Base-by-base conservation (phyloP, 1,140 invertebrate species). In the Aphaenogaster ashmeadi region DNA sequence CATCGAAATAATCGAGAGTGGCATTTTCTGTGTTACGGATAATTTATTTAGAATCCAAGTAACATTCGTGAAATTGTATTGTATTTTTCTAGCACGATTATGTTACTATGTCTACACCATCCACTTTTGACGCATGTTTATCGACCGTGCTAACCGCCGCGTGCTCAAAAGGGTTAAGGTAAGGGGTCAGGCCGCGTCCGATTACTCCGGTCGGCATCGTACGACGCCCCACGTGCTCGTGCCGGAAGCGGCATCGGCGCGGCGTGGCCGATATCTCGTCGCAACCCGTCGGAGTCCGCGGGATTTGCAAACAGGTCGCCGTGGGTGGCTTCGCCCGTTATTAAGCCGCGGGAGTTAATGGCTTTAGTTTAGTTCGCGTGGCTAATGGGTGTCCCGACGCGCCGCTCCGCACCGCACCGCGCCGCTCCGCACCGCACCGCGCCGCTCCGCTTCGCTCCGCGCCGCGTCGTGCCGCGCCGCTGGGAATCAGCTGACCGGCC, bases 401-500 rank as follows among this genome's bases (percentile, higher is more conserved):
- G 86, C 80, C 77, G 47, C 69, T 27, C 8, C 75, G 66, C 33
- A 15, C 84, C 38, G 66, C 41, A 3, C n/a, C 66, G 66, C 66
- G 11, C 38, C 38, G 41, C 38, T n/a, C n/a, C n/a, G n/a, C n/a
- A 15, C 84, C 38, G 66, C 27, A 15, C 66, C 66, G 41, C 21
- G 0, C 2, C 64, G 54, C 54, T n/a, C 5, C 13, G 64, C 64
- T 41, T 3, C 60, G 60, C 60, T 3, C 50, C 74, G 41, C 64
- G 8, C 58, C 77, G 75, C 72, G 56, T 15, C 77, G 60, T 27
- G 52, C n/a, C 69, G 54, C 36, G 56, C 86, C 80, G 86, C 66
- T 71, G 81, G 83, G 83, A 93, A 95, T 95, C 94, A 94, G 94
- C 94, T 95, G 94, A 95, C 92, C 92, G 92, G 88, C 92, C 94